Conservation (phyloP, 2,888 invertebrate species). For the Amblyteles armatorius region DNA sequence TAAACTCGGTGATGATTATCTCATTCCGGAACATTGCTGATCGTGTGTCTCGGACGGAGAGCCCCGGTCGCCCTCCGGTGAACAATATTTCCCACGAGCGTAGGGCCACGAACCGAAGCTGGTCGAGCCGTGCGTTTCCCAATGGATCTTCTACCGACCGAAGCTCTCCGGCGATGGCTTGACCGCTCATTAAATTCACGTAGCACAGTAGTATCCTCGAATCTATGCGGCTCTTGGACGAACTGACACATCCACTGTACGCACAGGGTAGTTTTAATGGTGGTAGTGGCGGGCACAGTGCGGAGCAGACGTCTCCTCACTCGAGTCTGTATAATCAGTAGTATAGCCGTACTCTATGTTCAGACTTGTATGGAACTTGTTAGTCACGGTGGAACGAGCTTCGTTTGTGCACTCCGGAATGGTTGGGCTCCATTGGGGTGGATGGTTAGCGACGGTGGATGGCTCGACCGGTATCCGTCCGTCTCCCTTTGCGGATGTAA, state of each 20-base stretch:
- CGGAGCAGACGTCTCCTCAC: slow-evolving; percentile 52
- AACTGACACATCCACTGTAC: slow-evolving; percentile 13
- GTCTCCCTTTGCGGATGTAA: slow-evolving; percentile 21
- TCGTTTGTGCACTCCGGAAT: slow-evolving; percentile 57
- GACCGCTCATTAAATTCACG: slow-evolving; percentile 56
- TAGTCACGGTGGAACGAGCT: slow-evolving; percentile 63
- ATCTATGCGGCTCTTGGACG: neutral
- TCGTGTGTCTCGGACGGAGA: slow-evolving; percentile 30
- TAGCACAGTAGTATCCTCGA: slow-evolving; percentile 5
- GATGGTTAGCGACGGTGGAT: slow-evolving; percentile 27
- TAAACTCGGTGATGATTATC: slow-evolving; percentile 58
- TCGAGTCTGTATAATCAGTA: slow-evolving; percentile 60
- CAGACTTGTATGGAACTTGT: slow-evolving; percentile 65
- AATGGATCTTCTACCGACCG: slow-evolving; percentile 56
- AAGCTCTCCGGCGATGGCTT: slow-evolving; percentile 30
- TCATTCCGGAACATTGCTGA: slow-evolving; percentile 62
- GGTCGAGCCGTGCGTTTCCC: slow-evolving; percentile 39
- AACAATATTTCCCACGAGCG: slow-evolving; percentile 63
- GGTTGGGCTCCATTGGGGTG: slow-evolving; percentile 21
- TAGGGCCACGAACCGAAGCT: slow-evolving; percentile 47
- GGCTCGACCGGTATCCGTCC: slow-evolving; percentile 7
- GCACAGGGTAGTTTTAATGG: neutral
- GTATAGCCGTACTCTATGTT: slow-evolving; percentile 55
- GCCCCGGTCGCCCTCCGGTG: slow-evolving; percentile 24
- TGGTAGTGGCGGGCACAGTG: slow-evolving; percentile 10